Evolutionary conservation across 2,113 vertebrate genomes (phyloP), one percentile per base, ranked within the genome.

Genomic region (Corythaixoides concolor): DNA sequence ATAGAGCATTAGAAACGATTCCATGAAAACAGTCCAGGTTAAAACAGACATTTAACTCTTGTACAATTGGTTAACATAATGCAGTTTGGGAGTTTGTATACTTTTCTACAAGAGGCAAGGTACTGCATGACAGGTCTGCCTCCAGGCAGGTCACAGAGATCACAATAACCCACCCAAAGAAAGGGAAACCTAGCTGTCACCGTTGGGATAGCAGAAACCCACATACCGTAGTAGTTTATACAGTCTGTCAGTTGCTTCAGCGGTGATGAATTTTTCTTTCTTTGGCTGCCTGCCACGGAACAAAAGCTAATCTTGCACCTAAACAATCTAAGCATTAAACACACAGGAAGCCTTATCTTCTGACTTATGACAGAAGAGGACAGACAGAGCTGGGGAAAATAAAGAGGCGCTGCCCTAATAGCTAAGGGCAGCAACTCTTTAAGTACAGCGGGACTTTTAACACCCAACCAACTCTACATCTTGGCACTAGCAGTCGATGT

Each of bases 281-380:
- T 89, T 94, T 93, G 93, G 93, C 94, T 88, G 92, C 58, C 92
- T 97, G 95, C 91, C 97, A 97, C 37, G 17, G 88, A 90, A 94
- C 64, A 96, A 94, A 95, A 81, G 83, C 92, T 97, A 97, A 98
- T 96, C 94, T 94, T 92, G 75, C 52, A 94, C 87, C 85, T 96
- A 93, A 93, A 60, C 85, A 97, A 97, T 90, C 70, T 50, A 75
- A 41, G 92, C 87, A 97, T 91, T 96, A 93, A 87, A 97, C 19
- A 35, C 73, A 95, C n/a, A 91, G 70, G 67, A 93, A 94, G 59
- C 23, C 90, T 98, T 97, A 97, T 97, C 96, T 97, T 96, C 84
- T 90, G 90, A 96, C 70, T 97, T 95, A 91, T 12, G 60, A 82
- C 91, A 95, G 37, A 88, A 90, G 76, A 96, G 63, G 91, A 95